phyloP scores from a whole-genome alignment of 2,888 invertebrate genomes.

The Ypsolopha sequella region DNA sequence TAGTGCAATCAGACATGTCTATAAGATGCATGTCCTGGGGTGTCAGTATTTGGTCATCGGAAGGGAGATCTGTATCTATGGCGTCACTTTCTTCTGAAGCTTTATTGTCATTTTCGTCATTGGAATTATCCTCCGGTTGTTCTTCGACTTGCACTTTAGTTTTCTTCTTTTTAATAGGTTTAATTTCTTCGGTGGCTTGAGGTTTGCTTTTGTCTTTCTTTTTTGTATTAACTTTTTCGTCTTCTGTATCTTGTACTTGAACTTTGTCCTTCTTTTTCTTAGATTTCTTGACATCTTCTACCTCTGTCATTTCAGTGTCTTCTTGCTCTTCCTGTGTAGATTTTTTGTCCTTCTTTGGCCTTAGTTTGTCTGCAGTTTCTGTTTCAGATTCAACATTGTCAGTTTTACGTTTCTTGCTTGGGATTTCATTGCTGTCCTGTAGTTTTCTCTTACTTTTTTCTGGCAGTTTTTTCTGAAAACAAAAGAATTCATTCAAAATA shows the following conservation, averaged over 20 bases:
- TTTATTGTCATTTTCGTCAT: not conserved
- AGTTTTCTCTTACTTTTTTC: constrained; percentile 23
- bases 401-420: constrained; percentile 15
- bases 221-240: not conserved
- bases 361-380: not conserved
- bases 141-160: not conserved
- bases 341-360: constrained; percentile 2
- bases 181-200: constrained; percentile 7
- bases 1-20: constrained; percentile 39
- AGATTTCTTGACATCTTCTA: constrained; percentile 13
- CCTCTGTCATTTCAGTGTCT: constrained; percentile 5
- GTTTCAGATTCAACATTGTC: constrained; percentile 6
- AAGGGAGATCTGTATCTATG: constrained; percentile 41
- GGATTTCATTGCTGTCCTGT: constrained; percentile 10
- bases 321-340: constrained; percentile 7
- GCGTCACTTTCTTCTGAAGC: constrained; percentile 42
- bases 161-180: constrained; percentile 5
- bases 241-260: constrained; percentile 9
- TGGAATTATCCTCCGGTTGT: too few species aligned
- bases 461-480: constrained; percentile 23
- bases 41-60: constrained; percentile 32
- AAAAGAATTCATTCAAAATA: not conserved
- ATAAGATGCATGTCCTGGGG: constrained; percentile 36
- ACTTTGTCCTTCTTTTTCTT: constrained; percentile 8
- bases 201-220: constrained; percentile 7